phyloP scores from a whole-genome alignment of 2,113 vertebrate species.

The Anhinga anhinga region DNA sequence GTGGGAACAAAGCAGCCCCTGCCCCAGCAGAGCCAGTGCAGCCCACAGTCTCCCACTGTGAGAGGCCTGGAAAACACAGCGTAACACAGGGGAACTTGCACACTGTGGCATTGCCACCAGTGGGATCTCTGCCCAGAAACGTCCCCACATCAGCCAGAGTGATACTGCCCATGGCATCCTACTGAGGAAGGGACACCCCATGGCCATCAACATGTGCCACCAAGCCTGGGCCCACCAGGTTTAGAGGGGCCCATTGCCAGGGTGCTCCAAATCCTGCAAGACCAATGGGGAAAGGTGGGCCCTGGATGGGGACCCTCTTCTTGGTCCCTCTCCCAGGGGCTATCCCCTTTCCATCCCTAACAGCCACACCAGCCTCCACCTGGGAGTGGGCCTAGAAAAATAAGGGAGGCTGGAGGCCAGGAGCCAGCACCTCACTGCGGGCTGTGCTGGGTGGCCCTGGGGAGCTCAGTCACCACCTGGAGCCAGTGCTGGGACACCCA shows the following conservation, averaged over 20 bases:
- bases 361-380: neutral
- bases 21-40: neutral
- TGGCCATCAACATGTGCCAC: neutral
- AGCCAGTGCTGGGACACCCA: neutral
- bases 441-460: neutral
- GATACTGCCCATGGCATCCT: neutral
- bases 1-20: neutral
- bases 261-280: neutral
- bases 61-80: neutral
- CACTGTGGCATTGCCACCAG: neutral
- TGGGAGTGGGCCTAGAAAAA: neutral
- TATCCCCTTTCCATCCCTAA: neutral
- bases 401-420: neutral
- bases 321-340: neutral
- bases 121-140: neutral
- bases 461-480: neutral
- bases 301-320: neutral
- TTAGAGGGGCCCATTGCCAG: neutral
- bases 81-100: neutral
- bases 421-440: fast-evolving
- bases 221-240: no score
- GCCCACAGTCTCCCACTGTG: neutral
- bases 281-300: neutral
- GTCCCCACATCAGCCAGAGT: no score
- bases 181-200: neutral